phyloP scores from a whole-genome alignment of 2,888 invertebrate species.

The Mesochorus sp. region DNA sequence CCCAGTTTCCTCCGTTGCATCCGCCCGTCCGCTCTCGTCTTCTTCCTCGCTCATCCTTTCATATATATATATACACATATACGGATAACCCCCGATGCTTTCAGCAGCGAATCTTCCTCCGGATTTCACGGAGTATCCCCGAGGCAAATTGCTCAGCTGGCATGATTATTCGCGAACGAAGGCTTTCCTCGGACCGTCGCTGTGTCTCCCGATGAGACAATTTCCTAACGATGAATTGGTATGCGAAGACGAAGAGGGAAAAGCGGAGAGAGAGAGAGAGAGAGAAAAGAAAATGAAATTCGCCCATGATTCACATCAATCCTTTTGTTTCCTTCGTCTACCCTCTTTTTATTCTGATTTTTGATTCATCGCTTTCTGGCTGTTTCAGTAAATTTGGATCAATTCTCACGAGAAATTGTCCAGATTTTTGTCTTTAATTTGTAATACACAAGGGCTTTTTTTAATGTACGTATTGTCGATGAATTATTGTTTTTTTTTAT shows the following conservation, averaged over 20 bases:
- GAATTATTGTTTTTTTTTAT: too few relatives aligned
- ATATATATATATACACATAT: too few relatives aligned
- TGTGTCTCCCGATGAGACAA: neutral
- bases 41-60: neutral
- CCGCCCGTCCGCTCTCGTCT: neutral
- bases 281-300: neutral
- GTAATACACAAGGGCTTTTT: too few relatives aligned
- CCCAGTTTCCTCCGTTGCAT: slow-evolving; percentile 9
- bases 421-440: too few relatives aligned
- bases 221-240: neutral
- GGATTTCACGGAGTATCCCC: slow-evolving; percentile 41
- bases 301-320: neutral
- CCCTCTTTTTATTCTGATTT: neutral
- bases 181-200: neutral
- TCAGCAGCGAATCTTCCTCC: slow-evolving; percentile 18
- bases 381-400: too few relatives aligned
- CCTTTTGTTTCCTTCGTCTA: neutral
- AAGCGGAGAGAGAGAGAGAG: neutral
- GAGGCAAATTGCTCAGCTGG: slow-evolving; percentile 27
- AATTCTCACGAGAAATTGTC: too few relatives aligned
- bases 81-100: slow-evolving; percentile 9
- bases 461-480: too few relatives aligned
- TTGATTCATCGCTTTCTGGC: too few relatives aligned
- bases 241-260: too few relatives aligned
- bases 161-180: slow-evolving; percentile 30